Percentiles rank a stretch among this genome's conserved stretches.
phyloP scores from a whole-genome alignment of 2,888 invertebrate species.

The Cantharis rufa region DNA sequence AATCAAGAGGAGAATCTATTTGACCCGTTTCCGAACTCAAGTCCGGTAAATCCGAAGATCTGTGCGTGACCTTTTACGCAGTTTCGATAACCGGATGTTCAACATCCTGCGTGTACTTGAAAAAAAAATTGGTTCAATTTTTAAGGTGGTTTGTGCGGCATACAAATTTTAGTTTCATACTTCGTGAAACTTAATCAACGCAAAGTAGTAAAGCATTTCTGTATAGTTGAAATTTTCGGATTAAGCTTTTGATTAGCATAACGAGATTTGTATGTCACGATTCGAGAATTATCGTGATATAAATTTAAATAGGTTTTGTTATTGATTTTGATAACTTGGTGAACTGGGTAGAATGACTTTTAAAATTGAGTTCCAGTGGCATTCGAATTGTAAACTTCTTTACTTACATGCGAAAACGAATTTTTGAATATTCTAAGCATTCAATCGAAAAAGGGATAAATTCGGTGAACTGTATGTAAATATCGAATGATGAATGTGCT shows the following conservation, averaged over 20 bases:
- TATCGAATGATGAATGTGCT: conserved; percentile 25
- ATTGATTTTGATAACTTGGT: neutral
- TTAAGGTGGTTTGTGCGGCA: neutral
- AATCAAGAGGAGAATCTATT: conserved; percentile 22
- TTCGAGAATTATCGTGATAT: neutral
- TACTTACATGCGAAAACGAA: conserved; percentile 8
- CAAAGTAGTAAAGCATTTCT: neutral
- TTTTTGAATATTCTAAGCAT: conserved; percentile 14
- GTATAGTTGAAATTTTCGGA: neutral
- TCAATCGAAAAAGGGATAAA: conserved; percentile 18
- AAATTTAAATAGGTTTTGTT: neutral
- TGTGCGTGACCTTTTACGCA: conserved; percentile 16
- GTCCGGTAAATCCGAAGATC: conserved; percentile 21
- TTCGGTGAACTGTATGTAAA: conserved; percentile 25
- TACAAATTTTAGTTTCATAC: neutral
- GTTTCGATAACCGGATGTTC: conserved; percentile 17
- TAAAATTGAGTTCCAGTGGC: neutral
- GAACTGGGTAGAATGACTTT: neutral
- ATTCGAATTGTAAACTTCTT: neutral
- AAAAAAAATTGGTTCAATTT: neutral
- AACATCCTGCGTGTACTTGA: neutral
- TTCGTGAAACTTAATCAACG: neutral
- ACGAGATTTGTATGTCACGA: neutral
- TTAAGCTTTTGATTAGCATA: neutral
- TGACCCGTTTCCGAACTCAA: conserved; percentile 22